Evolutionary conservation across 1,140 invertebrate species (phyloP), one percentile per base, ranked within the genome.

Genomic region (Drosophila bocki): DNA sequence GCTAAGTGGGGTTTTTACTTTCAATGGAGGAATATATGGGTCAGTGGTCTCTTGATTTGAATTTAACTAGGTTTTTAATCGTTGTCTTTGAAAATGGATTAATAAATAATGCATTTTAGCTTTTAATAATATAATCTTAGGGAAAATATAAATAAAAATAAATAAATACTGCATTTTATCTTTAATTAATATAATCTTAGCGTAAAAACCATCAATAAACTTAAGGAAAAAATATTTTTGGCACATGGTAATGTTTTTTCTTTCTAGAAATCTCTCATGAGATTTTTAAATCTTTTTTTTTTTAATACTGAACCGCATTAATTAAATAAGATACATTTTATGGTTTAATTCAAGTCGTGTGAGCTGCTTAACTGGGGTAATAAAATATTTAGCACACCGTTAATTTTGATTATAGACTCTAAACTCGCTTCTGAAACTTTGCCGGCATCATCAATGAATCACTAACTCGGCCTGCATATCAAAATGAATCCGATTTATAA

Each of bases 401-500:
- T 44, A 51, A 54, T 17, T 35, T 35, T 32, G 37, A 70, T 58
- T 48, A 54, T 58, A 26, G 54, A 72, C 35, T 57, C 37, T 29
- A 37, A 71, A 42, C 19, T 32, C 42, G 50, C 65, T 59, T 71
- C 44, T 72, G 45, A 67, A 42, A 48, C 63, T 57, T 44, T 35
- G 64, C 51, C 62, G 45, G 45, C 35, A 50, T 71, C 44, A 59
- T 71, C 69, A 72, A 42, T 71, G 69, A 72, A 71, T 71, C 37
- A 61, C 54, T 50, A 42, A 29, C 39, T 33, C 17, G n/a, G 67
- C 22, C 41, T 75, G 58, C 71, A 62, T 75, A 72, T 59, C 29
- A 48, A 72, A 72, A 51, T 72, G 19, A 63, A 75, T 62, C 70
- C 70, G 69, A 62, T 75, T 74, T 75, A 75, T 74, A 75, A 62